Conservation (phyloP, 2,888 invertebrate genomes). For the Ornithoptera alexandrae region DNA sequence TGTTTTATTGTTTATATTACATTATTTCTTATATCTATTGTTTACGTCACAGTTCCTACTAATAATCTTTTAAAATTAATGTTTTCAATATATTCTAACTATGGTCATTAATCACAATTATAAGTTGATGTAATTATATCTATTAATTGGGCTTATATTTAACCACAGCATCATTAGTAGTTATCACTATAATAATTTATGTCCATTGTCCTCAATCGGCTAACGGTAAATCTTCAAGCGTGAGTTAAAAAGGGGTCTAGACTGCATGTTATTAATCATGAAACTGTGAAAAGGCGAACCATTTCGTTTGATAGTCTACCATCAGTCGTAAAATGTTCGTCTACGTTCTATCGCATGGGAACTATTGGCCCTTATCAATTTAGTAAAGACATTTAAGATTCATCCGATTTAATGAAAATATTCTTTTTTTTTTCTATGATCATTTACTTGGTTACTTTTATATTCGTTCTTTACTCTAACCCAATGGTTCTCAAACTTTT, state of each 20-base stretch:
- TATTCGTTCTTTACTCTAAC: too few relatives aligned
- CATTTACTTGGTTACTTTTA: too few relatives aligned
- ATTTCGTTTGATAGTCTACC: slow-evolving; percentile 18
- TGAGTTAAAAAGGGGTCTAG: slow-evolving; percentile 22
- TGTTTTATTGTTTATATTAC: too few relatives aligned
- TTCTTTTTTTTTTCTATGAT: too few relatives aligned
- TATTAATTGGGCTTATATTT: background rate
- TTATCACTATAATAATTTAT: background rate
- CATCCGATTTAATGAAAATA: background rate
- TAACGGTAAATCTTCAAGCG: slow-evolving; percentile 17
- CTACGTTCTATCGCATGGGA: slow-evolving; percentile 8
- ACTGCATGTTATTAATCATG: slow-evolving; percentile 20
- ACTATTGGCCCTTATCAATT: background rate
- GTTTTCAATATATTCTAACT: background rate
- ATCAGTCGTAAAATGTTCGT: slow-evolving; percentile 17
- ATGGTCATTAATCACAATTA: slow-evolving; percentile 5
- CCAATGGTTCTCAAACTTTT: too few relatives aligned
- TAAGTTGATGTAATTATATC: slow-evolving; percentile 4
- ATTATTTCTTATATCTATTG: too few relatives aligned
- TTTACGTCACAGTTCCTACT: too few relatives aligned
- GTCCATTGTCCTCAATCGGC: slow-evolving; percentile 8
- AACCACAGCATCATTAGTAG: slow-evolving; percentile 7
- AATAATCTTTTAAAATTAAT: background rate
- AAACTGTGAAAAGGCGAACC: slow-evolving; percentile 20
- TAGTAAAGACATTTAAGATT: background rate